phyloP scores from a whole-genome alignment of 2,797 vertebrate genomes.

The Synanceia verrucosa region DNA sequence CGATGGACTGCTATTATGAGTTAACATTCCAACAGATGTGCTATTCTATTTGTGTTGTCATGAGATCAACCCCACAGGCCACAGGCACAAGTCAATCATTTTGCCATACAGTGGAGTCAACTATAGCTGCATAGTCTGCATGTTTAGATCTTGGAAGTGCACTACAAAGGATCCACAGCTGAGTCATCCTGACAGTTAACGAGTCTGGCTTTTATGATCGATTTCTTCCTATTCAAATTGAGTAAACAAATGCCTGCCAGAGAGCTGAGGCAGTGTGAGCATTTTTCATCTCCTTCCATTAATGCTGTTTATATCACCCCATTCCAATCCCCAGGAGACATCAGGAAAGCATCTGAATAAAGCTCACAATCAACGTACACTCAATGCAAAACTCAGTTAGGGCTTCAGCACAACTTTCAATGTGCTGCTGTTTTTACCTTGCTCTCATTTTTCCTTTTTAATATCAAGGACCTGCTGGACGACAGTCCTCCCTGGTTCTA shows the following conservation, averaged over 20 bases:
- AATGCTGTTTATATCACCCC: constrained; percentile 68
- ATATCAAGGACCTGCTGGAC: constrained; percentile 60
- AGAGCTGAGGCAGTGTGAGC: constrained; percentile 48
- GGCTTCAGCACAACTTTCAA: constrained; percentile 59
- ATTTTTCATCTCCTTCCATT: constrained; percentile 75
- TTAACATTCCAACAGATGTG: not conserved
- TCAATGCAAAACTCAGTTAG: constrained; percentile 74
- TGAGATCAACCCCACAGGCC: not conserved
- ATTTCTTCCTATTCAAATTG: constrained; percentile 68
- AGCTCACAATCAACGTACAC: constrained; percentile 60
- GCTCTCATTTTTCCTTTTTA: constrained; percentile 55
- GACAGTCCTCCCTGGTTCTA: constrained; percentile 31
- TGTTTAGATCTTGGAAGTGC: constrained; percentile 38
- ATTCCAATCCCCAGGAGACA: constrained; percentile 55
- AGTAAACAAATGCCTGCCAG: constrained; percentile 74
- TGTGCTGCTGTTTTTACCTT: constrained; percentile 36
- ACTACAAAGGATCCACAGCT: constrained; percentile 27
- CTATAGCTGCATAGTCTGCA: constrained; percentile 30
- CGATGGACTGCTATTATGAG: not conserved
- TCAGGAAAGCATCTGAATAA: constrained; percentile 59
- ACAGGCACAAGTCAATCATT: constrained; percentile 6
- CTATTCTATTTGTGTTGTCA: not conserved
- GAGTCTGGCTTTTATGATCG: constrained; percentile 66
- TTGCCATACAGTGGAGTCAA: not conserved
- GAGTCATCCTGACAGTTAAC: constrained; percentile 58